Conservation (phyloP, 2,797 vertebrate species). For the Dryobates pubescens region DNA sequence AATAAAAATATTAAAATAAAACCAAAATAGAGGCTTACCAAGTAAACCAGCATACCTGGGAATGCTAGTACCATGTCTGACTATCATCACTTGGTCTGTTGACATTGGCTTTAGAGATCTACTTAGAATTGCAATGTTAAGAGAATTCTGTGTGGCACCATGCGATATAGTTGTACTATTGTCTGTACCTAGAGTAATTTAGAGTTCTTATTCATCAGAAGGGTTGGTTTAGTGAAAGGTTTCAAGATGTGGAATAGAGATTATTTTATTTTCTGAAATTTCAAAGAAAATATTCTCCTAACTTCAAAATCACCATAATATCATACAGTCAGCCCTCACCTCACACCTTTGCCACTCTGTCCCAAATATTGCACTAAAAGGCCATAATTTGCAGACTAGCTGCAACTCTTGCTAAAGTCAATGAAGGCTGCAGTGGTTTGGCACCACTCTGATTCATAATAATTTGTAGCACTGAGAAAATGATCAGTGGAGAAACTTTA, state of each 20-base stretch:
- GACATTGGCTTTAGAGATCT: background rate
- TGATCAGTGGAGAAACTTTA: background rate
- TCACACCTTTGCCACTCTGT: background rate
- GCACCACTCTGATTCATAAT: background rate
- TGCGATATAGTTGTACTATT: background rate
- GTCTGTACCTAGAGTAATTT: background rate
- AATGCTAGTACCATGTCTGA: background rate
- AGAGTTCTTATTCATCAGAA: background rate
- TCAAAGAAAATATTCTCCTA: background rate
- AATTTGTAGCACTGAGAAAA: background rate
- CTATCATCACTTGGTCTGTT: background rate
- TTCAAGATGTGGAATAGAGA: background rate
- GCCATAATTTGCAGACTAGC: background rate
- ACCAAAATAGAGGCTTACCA: background rate
- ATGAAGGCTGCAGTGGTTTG: background rate
- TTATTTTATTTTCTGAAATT: background rate
- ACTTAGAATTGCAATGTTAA: background rate
- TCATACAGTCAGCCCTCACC: background rate
- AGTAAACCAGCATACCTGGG: background rate
- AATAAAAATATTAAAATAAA: slow-evolving; percentile 15
- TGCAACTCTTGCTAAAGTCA: background rate
- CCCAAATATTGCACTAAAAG: background rate
- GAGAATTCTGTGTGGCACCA: background rate
- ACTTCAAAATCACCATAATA: background rate
- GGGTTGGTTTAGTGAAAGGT: background rate